A percentile compares a stretch with the other conserved stretches of the same genome.
phyloP scores from a whole-genome alignment of 2,888 invertebrate genomes.

The Latheticus oryzae region DNA sequence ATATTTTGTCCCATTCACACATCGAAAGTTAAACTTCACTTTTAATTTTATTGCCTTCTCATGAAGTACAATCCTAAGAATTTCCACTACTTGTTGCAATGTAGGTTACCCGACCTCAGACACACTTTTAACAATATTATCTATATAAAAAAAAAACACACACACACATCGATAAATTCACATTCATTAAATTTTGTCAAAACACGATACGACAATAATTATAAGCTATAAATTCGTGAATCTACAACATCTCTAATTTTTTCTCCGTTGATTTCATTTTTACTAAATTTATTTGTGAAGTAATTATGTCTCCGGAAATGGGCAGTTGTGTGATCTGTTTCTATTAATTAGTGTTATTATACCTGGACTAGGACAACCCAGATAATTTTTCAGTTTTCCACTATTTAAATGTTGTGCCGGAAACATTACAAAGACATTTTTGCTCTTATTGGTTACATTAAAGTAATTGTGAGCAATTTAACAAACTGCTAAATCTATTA shows the following conservation, averaged over 20 bases:
- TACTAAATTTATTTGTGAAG: too few species aligned
- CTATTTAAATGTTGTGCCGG: constrained; percentile 7
- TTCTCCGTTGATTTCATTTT: too few species aligned
- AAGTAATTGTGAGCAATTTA: too few species aligned
- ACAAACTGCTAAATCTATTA: too few species aligned
- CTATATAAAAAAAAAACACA: constrained; percentile 8
- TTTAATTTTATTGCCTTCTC: constrained; percentile 18
- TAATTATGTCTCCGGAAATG: too few species aligned
- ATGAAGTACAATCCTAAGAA: constrained; percentile 6
- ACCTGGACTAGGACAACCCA: constrained; percentile 5
- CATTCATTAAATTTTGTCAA: too few species aligned
- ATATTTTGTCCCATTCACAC: constrained; percentile 7
- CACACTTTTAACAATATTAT: constrained; percentile 29
- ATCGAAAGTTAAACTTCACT: constrained; percentile 32
- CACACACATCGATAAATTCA: too few species aligned
- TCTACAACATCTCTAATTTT: too few species aligned
- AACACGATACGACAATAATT: too few species aligned
- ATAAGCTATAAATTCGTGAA: too few species aligned
- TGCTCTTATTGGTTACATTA: too few species aligned
- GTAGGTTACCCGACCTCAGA: constrained; percentile 21
- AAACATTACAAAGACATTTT: constrained; percentile 1
- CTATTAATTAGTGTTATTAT: constrained; percentile 1
- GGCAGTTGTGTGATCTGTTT: constrained; percentile 1
- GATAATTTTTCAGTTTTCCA: not conserved
- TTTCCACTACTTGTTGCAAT: constrained; percentile 13